Base-by-base conservation (phyloP, 1,140 invertebrate genomes). In the Linepithema humile region DNA sequence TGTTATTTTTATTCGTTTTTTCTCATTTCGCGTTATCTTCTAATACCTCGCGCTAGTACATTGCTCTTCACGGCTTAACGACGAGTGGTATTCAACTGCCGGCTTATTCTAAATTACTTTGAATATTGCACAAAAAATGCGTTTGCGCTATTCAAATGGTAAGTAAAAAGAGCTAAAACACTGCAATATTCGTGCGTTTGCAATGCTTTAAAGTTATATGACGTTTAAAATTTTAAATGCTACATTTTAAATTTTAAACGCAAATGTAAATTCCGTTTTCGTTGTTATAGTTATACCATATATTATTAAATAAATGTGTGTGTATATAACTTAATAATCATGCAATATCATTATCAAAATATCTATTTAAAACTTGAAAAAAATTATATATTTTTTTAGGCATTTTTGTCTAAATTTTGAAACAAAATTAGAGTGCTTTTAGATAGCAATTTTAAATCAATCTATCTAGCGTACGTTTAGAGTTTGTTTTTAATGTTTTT, bases 91-190 rank as follows among this genome's bases (percentile, higher is more conserved):
- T 72, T 55, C 50, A 72, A 72, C 48, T 7, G 32, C 32, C 26
- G 20, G 48, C 48, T 72, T 72, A 72, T 72, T 32, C 7, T 72
- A 72, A 72, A 72, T 72, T 55, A 55, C 32, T 55, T 55, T 35
- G 12, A 15, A 32, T 35, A 53, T 72, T 32, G 1, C 15, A 15
- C n/a, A 15, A 26, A 55, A 72, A 55, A 55, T 72, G 48, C 48
- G 17, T 15, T 35, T 43, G 40, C 26, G 26, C 29, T 10, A 53
- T 50, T 70, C n/a, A 35, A 32, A 48, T 70, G 15, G n/a, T 32
- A 10, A 67, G 17, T 45, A 70, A 50, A 50, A 67, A 50, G n/a
- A 9, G 7, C 32, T 48, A 32, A 32, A 45, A 50, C 4, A 10
- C 9, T 20, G 2, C 3, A 1, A 43, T 64, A 65, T 43, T 43